Percentiles rank a stretch among this genome's conserved stretches.
Conservation (phyloP, 2,797 vertebrate species). For the Eutrigla gurnardus region DNA sequence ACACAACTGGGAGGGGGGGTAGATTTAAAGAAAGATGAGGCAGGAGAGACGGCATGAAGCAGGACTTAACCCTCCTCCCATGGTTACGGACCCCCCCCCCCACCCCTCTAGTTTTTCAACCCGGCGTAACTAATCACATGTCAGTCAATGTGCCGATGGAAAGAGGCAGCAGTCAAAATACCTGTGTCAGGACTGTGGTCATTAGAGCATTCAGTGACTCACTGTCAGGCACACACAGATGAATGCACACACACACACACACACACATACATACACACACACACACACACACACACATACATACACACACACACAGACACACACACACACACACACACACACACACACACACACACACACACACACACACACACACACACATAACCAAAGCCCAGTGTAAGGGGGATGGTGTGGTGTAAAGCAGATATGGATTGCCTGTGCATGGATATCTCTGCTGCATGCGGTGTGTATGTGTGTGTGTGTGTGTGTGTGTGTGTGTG, state of each 20-base stretch:
- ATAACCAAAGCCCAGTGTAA: conserved; percentile 47
- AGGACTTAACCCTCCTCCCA: conserved; percentile 48
- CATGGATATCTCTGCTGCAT: conserved; percentile 45
- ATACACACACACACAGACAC: conserved; percentile 18
- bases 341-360: conserved; percentile 31
- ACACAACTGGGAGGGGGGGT: conserved; percentile 39
- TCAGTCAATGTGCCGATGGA: conserved; percentile 80
- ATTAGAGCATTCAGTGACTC: conserved; percentile 75
- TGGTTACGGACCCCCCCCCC: conserved; percentile 49
- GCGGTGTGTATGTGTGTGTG: no score
- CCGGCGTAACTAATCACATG: conserved; percentile 79
- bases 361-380: conserved; percentile 17
- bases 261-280: conserved; percentile 31
- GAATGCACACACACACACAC: conserved; percentile 26
- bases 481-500: conserved; percentile 46
- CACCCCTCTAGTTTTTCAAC: conserved; percentile 55
- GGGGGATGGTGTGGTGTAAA: conserved; percentile 68
- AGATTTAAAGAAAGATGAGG: conserved; percentile 69
- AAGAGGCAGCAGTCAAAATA: conserved; percentile 83
- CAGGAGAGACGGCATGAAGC: conserved; percentile 33
- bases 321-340: conserved; percentile 39
- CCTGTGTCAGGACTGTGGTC: conserved; percentile 79
- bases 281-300: conserved; percentile 30
- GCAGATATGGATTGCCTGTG: conserved; percentile 67
- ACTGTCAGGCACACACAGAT: conserved; percentile 37